Percentiles rank a stretch among this genome's conserved stretches.
Evolutionary conservation across 2,797 vertebrate species (phyloP).

Genomic region (Limnodromus scolopaceus): DNA sequence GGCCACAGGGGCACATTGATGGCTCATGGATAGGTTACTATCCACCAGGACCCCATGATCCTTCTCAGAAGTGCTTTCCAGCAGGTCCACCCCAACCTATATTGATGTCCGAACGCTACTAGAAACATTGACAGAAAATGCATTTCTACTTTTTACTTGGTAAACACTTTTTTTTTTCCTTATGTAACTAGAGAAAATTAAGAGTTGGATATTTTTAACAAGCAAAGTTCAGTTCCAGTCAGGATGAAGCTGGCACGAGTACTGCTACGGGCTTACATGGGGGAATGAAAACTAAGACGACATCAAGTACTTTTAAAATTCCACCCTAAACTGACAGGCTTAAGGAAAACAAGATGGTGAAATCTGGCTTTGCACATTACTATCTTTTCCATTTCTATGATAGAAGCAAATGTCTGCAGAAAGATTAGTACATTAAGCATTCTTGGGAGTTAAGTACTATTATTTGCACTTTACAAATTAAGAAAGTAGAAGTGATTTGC

Average conservation of each 20-base stretch:
- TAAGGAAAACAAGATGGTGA: neutral
- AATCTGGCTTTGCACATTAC: neutral
- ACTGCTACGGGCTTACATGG: neutral
- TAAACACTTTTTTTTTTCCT: neutral
- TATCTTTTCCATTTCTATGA: neutral
- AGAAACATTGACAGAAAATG: neutral
- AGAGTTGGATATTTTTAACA: neutral
- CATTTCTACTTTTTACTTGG: neutral
- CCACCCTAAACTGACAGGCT: neutral
- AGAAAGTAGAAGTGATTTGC: neutral
- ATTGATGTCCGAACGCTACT: too few relatives aligned
- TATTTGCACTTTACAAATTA: neutral
- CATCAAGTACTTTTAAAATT: neutral
- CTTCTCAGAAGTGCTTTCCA: too few relatives aligned
- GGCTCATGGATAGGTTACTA: too few relatives aligned
- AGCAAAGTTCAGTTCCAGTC: neutral
- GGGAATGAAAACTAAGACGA: neutral
- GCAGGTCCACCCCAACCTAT: too few relatives aligned
- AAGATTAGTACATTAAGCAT: neutral
- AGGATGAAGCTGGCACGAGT: fast-evolving
- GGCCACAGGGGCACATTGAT: too few relatives aligned
- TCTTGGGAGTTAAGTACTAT: neutral
- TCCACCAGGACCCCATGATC: too few relatives aligned
- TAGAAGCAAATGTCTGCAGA: neutral
- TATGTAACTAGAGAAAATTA: neutral